Conservation (phyloP, 2,797 vertebrate genomes). For the Furcifer pardalis region DNA sequence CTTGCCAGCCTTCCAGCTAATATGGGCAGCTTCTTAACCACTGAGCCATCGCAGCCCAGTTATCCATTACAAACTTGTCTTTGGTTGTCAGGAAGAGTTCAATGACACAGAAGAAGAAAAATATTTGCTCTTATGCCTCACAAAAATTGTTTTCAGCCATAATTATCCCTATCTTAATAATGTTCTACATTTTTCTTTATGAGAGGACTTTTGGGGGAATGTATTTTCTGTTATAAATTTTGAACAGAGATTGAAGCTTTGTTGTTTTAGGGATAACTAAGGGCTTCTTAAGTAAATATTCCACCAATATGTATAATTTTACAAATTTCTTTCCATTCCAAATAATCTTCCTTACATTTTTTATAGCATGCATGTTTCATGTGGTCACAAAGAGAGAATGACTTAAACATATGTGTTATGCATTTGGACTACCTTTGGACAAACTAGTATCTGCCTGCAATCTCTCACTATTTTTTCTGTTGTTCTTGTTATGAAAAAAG, state of each 20-base stretch:
- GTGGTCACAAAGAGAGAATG: neutral
- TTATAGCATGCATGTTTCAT: neutral
- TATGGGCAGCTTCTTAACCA: too few relatives aligned
- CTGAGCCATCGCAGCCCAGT: too few relatives aligned
- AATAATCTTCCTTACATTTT: neutral
- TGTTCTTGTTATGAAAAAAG: neutral
- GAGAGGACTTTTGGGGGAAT: neutral
- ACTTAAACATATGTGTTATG: neutral
- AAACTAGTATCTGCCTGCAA: neutral
- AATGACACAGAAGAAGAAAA: conserved; percentile 56
- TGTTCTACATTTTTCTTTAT: neutral
- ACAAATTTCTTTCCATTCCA: neutral
- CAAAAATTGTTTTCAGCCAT: neutral
- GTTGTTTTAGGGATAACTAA: too few relatives aligned
- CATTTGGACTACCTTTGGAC: neutral
- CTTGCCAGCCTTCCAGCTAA: too few relatives aligned
- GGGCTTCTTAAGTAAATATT: too few relatives aligned
- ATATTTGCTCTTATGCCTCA: neutral
- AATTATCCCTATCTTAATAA: neutral
- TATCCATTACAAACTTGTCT: conserved; percentile 25
- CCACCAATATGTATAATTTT: too few relatives aligned
- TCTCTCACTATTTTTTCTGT: neutral
- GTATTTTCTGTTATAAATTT: neutral
- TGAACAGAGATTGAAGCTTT: neutral
- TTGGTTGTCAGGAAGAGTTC: conserved; percentile 58